phyloP scores from a whole-genome alignment of 2,113 vertebrate genomes.

The Lophotis ruficrista region DNA sequence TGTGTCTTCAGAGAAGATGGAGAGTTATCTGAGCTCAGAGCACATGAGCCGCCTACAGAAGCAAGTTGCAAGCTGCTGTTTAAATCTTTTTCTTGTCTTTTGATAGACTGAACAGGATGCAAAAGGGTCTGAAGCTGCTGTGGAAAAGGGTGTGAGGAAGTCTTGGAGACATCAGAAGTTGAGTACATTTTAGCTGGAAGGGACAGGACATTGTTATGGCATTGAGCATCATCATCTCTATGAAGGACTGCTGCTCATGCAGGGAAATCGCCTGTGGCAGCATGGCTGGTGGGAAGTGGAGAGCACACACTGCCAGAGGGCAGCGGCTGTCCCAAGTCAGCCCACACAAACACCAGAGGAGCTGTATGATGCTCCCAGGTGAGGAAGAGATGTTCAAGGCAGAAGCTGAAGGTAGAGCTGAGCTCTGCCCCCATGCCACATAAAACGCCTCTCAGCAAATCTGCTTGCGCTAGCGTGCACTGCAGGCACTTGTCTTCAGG shows the following conservation, averaged over 20 bases:
- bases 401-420: neutral
- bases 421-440: neutral
- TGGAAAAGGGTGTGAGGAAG: neutral
- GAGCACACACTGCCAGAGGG: neutral
- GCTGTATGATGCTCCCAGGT: neutral
- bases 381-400: neutral
- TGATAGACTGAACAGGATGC: neutral
- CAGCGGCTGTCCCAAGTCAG: neutral
- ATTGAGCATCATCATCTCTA: neutral
- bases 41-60: neutral
- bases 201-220: neutral
- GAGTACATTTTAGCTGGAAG: neutral
- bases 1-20: neutral
- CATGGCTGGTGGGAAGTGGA: neutral
- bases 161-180: neutral
- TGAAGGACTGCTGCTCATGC: neutral
- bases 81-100: neutral
- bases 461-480: accelerated
- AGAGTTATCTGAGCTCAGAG: neutral
- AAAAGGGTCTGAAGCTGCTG: neutral
- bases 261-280: neutral
- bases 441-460: neutral
- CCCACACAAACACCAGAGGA: neutral
- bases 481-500: neutral
- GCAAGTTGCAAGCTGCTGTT: neutral